Base-by-base conservation (phyloP, 2,797 vertebrate species). In the Heliangelus exortis region DNA sequence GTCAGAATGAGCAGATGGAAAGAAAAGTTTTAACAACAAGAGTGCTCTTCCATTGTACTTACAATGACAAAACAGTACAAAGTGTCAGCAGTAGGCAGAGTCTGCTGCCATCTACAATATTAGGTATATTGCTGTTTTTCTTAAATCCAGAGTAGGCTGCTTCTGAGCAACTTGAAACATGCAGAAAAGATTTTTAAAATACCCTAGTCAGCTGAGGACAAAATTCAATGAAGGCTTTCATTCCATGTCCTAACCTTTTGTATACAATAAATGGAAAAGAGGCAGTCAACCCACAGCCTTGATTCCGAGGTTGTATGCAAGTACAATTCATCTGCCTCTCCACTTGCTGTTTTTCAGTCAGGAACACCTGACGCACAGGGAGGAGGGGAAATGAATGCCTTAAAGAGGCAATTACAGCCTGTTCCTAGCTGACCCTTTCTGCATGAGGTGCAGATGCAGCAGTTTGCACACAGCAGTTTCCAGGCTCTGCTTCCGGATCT, bases 1-100 rank as follows among this genome's bases (percentile, higher is more conserved):
- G 89, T 96, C 93, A 96, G 87, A 96, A 92, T 20, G 33, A 97
- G 92, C 96, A 97, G 94, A 96, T 96, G 97, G 95, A 90, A 92
- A 92, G 74, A 92, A 95, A 95, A 93, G 73, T 93, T 93, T 67
- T 53, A 92, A 90, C 77, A 96, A 96, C 93, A 94, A 94, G 90
- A 93, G 53, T 87, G 77, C 90, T 90, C 78, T 55, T 96, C 87
- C 77, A 91, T 93, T 97, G 87, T 96, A 84, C 93, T 97, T 92
- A 93, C n/a, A 51, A 94, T 87, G 92, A 95, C 61, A 92, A 90
- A 96, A 83, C 89, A 95, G 92, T 90, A 94, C 75, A 81, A 84
- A 94, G 78, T 97, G 96, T 96, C 96, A 97, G 75, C 94, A 96
- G 89, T 43, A 96, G 66, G 62, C 93, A 93, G 68, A 94, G 68